Base-by-base conservation (phyloP, 2,888 invertebrate genomes). In the Stramonita haemastoma region DNA sequence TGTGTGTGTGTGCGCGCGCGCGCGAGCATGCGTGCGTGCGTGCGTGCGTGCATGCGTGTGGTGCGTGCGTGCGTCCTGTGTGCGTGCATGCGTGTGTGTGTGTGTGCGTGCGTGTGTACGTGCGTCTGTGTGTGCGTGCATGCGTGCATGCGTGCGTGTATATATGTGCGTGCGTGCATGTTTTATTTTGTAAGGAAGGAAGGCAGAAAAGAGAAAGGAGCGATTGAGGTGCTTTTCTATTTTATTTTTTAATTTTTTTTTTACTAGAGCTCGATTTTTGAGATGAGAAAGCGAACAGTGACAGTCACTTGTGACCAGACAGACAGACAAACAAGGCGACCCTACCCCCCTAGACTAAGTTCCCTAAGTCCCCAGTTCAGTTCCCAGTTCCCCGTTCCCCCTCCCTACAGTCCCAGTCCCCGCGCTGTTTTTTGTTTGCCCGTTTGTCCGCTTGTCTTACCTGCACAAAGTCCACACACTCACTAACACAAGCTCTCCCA, bases 61-160 rank as follows among this genome's bases (percentile, higher is more conserved):
- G 11, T 60, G 60, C 19, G 60, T 60, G 60, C 19, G 60, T 60
- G 60, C 19, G 60, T 60, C 13, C 13, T 60, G 60, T 60, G 60
- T 60, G 60, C 19, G 60, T 60, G 60, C 26, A 26, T 79, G 79
- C 26, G 79, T 79, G 79, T 79, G 79, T 79, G 79, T 79, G 79
- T 79, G 79, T 60, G 60, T 60, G 60, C 19, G 60, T 60, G 60
- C 19, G 60, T 60, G 60, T 60, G 60, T 60, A 17, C 19, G 60
- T 60, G 60, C 19, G 60, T 60, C 13, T 60, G 60, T 60, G 60
- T 60, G 60, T 60, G 60, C 19, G 60, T 60, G 60, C 19, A 17
- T 60, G 60, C 19, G 60, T 60, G 60, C 19, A 17, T 60, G 60
- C 19, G 60, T 60, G 60, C 19, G 60, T 60, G 60, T 60, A 17